A percentile compares a stretch with the other conserved stretches of the same genome.
Evolutionary conservation across 2,113 vertebrate species (phyloP).

Genomic region (Mobula birostris): DNA sequence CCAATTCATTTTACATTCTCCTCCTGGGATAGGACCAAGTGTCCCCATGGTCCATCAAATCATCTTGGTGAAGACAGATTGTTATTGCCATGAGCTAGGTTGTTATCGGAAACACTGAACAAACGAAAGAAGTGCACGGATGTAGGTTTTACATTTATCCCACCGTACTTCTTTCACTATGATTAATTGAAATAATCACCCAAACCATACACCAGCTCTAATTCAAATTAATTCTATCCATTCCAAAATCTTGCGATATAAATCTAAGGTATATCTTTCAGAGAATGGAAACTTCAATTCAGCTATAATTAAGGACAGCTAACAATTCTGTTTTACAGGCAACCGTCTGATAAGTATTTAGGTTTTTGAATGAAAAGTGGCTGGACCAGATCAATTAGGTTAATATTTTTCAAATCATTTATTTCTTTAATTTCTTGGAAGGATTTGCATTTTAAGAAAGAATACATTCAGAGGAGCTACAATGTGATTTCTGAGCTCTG

Average conservation of each 20-base stretch:
- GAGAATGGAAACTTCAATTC: neutral
- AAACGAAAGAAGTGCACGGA: neutral
- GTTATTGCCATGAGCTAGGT: neutral
- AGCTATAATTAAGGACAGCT: neutral
- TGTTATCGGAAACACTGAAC: neutral
- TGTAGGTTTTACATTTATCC: neutral
- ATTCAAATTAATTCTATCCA: neutral
- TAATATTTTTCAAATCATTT: neutral
- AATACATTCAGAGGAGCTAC: neutral
- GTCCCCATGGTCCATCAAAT: constrained; percentile 3
- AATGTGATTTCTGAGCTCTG: neutral
- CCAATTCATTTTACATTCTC: constrained; percentile 24
- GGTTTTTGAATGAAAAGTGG: neutral
- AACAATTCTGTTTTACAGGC: neutral
- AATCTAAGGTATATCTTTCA: neutral
- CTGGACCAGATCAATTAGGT: neutral
- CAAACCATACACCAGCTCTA: neutral
- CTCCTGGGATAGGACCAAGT: neutral
- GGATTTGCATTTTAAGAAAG: neutral
- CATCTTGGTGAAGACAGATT: constrained; percentile 14
- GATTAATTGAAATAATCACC: neutral
- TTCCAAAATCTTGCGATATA: neutral
- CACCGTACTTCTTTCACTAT: neutral
- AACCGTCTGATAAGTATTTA: neutral
- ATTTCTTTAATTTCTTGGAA: neutral